These are phyloP conservation scores for Esox niger DNA, from an alignment of 2,113 vertebrate species.

Conservation along the genomic window DNA sequence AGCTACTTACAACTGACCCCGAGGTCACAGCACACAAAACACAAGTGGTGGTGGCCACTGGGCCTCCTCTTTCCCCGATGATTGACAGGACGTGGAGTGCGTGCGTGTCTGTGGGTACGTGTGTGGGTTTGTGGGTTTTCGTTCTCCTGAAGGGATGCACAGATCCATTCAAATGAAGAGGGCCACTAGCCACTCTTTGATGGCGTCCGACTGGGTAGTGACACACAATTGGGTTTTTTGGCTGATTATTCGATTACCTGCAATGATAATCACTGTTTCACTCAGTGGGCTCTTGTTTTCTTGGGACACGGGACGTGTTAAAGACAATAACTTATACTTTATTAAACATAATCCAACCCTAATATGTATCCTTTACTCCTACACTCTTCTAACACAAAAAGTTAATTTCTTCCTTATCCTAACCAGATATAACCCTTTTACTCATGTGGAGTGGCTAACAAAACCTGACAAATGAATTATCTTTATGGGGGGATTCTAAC, in stretches of 20 bases:
- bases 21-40: slow-evolving; percentile 63
- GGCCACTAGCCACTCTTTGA: slow-evolving; percentile 51
- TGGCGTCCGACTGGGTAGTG: slow-evolving; percentile 55
- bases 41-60: slow-evolving; percentile 66
- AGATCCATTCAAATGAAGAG: slow-evolving; percentile 39
- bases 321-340: too few relatives aligned
- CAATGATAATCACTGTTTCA: slow-evolving; percentile 48
- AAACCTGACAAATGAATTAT: too few relatives aligned
- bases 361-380: too few relatives aligned
- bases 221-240: slow-evolving; percentile 59
- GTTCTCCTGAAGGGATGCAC: not conserved
- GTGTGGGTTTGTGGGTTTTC: slow-evolving; percentile 16
- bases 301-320: too few relatives aligned
- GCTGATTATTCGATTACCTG: slow-evolving; percentile 36
- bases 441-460: too few relatives aligned
- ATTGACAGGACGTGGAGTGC: slow-evolving; percentile 55
- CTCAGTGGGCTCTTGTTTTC: slow-evolving; percentile 37
- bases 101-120: slow-evolving; percentile 16
- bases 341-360: too few relatives aligned
- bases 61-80: slow-evolving; percentile 56
- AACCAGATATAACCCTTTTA: too few relatives aligned
- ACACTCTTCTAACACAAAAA: too few relatives aligned
- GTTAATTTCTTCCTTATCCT: too few relatives aligned
- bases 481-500: too few relatives aligned
- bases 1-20: slow-evolving; percentile 63